Percentiles rank a stretch among this genome's conserved stretches.
Conservation (phyloP, 2,888 invertebrate genomes). For the Cabera pusaria region DNA sequence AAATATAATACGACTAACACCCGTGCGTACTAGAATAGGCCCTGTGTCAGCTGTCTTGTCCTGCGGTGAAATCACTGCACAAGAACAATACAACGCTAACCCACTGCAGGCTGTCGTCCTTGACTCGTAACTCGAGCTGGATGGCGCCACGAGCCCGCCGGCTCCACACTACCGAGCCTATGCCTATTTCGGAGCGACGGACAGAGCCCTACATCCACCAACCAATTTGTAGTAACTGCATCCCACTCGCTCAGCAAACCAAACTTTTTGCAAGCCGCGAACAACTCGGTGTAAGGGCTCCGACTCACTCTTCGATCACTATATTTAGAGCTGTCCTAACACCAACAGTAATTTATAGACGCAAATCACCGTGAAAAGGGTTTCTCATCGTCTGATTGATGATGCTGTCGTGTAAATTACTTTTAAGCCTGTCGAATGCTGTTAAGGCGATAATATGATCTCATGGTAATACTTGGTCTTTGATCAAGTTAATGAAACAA, state of each 20-base stretch:
- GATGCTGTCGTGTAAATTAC: slow-evolving; percentile 36
- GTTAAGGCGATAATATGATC: slow-evolving; percentile 21
- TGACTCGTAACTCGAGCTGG: slow-evolving; percentile 52
- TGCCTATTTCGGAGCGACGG: slow-evolving; percentile 45
- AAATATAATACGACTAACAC: slow-evolving; percentile 9
- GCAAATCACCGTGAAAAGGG: slow-evolving; percentile 51
- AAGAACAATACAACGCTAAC: slow-evolving; percentile 42
- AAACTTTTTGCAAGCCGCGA: slow-evolving; percentile 31
- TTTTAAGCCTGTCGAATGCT: slow-evolving; percentile 27
- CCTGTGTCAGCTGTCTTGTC: slow-evolving; percentile 28
- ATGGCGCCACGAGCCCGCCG: slow-evolving; percentile 56
- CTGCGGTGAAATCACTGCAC: slow-evolving; percentile 35
- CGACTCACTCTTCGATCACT: slow-evolving; percentile 28
- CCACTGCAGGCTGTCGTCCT: slow-evolving; percentile 56
- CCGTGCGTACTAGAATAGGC: slow-evolving; percentile 22
- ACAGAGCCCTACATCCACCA: slow-evolving; percentile 33
- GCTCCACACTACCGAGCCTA: slow-evolving; percentile 38
- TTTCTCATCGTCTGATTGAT: slow-evolving; percentile 39
- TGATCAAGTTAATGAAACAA: slow-evolving; percentile 28
- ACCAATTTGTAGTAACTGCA: slow-evolving; percentile 33
- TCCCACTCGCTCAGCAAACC: slow-evolving; percentile 41
- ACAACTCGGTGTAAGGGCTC: slow-evolving; percentile 21
- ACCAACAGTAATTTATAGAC: slow-evolving; percentile 50
- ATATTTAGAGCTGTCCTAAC: slow-evolving; percentile 50
- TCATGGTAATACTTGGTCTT: slow-evolving; percentile 32